Evolutionary conservation across 2,888 invertebrate species (phyloP).

Genomic region (Cactoblastis cactorum): DNA sequence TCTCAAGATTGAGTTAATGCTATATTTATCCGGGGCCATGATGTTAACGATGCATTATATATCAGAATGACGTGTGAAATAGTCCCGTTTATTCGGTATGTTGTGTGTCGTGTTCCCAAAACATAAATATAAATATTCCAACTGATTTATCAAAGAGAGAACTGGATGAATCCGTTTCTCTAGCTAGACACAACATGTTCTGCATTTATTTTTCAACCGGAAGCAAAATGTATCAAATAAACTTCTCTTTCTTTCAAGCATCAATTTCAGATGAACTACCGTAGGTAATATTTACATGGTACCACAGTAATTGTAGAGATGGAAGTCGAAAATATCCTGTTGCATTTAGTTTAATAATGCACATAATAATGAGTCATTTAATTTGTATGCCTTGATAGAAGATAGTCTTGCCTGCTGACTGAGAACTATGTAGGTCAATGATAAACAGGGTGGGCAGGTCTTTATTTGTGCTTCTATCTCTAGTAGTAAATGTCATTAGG

Average conservation of each 20-base stretch:
- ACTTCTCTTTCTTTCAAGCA: too few species aligned
- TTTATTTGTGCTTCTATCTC: constrained; percentile 6
- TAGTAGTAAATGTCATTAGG: not conserved
- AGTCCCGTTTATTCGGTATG: constrained; percentile 37
- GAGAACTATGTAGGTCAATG: constrained; percentile 19
- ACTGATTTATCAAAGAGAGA: too few species aligned
- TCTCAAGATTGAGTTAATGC: constrained; percentile 29
- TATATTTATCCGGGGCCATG: constrained; percentile 51
- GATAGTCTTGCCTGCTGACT: constrained; percentile 13
- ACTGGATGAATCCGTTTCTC: too few species aligned
- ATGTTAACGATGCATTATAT: constrained; percentile 51
- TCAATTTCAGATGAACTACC: too few species aligned
- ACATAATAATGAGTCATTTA: constrained; percentile 41
- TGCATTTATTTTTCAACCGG: too few species aligned
- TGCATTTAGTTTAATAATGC: constrained; percentile 50
- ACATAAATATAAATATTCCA: too few species aligned
- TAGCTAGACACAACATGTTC: too few species aligned
- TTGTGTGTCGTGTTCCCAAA: constrained; percentile 21
- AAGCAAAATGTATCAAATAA: too few species aligned
- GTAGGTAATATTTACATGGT: too few species aligned
- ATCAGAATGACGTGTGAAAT: constrained; percentile 51
- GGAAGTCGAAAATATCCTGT: constrained; percentile 65
- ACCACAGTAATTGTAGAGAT: constrained; percentile 48
- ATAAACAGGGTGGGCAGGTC: constrained; percentile 7
- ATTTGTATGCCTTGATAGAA: constrained; percentile 28